Conservation (phyloP, 2,888 invertebrate genomes). For the Andricus curvator region DNA sequence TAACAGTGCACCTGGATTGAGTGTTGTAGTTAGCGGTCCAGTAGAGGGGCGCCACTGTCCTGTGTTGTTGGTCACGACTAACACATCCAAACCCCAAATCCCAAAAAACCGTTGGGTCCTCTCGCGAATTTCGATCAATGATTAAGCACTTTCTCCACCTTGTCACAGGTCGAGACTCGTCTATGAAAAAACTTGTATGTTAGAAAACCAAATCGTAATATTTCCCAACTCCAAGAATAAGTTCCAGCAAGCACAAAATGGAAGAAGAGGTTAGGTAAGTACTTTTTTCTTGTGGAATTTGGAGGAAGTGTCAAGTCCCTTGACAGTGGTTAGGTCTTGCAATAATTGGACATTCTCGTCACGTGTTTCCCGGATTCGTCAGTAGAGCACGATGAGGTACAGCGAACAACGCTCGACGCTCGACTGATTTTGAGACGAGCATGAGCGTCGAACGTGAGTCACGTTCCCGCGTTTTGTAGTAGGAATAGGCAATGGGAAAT, state of each 20-base stretch:
- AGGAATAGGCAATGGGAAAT: no score
- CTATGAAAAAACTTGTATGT: not conserved
- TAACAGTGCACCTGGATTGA: slow-evolving; percentile 71
- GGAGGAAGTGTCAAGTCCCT: not conserved
- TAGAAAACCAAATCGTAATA: not conserved
- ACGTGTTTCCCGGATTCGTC: slow-evolving; percentile 32
- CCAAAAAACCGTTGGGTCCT: slow-evolving; percentile 24
- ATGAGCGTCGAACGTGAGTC: not conserved
- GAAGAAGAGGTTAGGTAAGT: not conserved
- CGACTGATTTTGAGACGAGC: not conserved
- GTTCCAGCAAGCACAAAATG: no score
- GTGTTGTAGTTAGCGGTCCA: slow-evolving; percentile 74
- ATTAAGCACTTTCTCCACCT: not conserved
- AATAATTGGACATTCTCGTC: slow-evolving; percentile 11
- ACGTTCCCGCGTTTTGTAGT: not conserved
- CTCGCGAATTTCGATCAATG: slow-evolving; percentile 13
- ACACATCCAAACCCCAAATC: slow-evolving; percentile 56
- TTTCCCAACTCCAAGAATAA: not conserved
- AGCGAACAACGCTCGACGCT: not conserved
- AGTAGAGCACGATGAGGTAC: not conserved
- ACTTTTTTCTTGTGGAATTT: not conserved
- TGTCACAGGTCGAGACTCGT: not conserved
- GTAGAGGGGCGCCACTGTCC: slow-evolving; percentile 76
- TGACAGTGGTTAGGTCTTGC: not conserved
- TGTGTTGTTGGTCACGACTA: slow-evolving; percentile 69